Percentiles rank a stretch among this genome's conserved stretches.
Evolutionary conservation across 2,113 vertebrate species (phyloP).

Genomic region (Noturus placidus): DNA sequence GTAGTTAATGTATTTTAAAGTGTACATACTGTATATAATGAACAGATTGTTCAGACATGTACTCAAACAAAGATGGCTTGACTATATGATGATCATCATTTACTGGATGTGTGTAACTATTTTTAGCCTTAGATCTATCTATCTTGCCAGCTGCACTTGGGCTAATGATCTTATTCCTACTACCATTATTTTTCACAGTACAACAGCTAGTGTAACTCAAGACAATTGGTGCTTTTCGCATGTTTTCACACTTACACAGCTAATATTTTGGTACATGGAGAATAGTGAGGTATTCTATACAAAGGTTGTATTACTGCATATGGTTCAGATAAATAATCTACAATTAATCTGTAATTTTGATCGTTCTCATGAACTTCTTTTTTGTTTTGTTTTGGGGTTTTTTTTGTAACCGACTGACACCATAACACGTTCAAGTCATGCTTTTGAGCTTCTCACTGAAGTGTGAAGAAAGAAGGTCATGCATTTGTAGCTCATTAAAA

Average conservation of each 20-base stretch:
- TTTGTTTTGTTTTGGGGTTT: neutral
- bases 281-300: neutral
- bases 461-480: constrained; percentile 22
- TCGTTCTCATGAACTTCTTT: neutral
- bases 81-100: neutral
- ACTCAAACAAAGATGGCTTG: neutral
- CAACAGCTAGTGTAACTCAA: neutral
- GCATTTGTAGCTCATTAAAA: constrained; percentile 30
- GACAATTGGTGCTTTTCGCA: neutral
- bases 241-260: neutral
- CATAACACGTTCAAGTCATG: neutral
- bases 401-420: neutral
- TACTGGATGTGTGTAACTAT: constrained; percentile 15
- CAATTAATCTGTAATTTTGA: neutral
- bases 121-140: neutral
- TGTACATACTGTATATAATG: neutral
- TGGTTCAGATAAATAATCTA: neutral
- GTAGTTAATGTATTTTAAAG: neutral
- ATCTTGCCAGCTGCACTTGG: neutral
- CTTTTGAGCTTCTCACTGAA: constrained; percentile 19
- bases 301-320: neutral
- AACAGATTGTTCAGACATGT: neutral
- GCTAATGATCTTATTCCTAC: neutral
- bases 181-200: neutral
- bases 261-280: neutral